Percentiles rank a stretch among this genome's conserved stretches.
phyloP scores from a whole-genome alignment of 2,797 vertebrate genomes.

The Oreonectes daqikongensis region DNA sequence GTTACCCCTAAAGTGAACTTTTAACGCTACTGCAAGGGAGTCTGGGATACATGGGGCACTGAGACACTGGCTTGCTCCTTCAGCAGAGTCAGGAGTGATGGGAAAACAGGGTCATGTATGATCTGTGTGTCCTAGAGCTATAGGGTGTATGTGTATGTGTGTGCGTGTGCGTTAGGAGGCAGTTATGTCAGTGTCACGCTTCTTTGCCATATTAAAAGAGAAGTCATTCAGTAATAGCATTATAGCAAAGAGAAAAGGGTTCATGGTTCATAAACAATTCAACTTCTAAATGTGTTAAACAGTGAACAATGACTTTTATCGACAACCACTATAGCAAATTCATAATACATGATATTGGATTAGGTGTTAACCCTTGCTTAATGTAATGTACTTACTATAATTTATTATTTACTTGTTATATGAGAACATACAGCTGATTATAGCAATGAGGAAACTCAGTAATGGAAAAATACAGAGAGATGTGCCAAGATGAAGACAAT shows the following conservation, averaged over 20 bases:
- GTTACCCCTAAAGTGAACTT: slow-evolving; percentile 23
- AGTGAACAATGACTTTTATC: neutral
- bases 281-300: neutral
- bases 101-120: slow-evolving; percentile 19
- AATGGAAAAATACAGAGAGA: no score
- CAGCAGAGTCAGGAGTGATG: slow-evolving; percentile 24
- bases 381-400: neutral
- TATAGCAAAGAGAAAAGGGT: neutral
- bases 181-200: no score
- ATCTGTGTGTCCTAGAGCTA: slow-evolving; percentile 1
- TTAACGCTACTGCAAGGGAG: slow-evolving; percentile 65
- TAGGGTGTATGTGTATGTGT: neutral
- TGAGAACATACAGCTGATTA: neutral
- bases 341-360: neutral
- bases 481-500: no score
- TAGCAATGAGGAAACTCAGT: no score
- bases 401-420: neutral
- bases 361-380: neutral
- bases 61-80: slow-evolving; percentile 6
- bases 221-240: neutral
- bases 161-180: neutral
- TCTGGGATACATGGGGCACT: slow-evolving; percentile 67
- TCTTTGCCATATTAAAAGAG: neutral
- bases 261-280: neutral
- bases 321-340: neutral